Percentiles rank a stretch among this genome's conserved stretches.
These are phyloP conservation scores for Cyclura pinguis DNA, from an alignment of 2,797 vertebrate species.

Conservation along the genomic window DNA sequence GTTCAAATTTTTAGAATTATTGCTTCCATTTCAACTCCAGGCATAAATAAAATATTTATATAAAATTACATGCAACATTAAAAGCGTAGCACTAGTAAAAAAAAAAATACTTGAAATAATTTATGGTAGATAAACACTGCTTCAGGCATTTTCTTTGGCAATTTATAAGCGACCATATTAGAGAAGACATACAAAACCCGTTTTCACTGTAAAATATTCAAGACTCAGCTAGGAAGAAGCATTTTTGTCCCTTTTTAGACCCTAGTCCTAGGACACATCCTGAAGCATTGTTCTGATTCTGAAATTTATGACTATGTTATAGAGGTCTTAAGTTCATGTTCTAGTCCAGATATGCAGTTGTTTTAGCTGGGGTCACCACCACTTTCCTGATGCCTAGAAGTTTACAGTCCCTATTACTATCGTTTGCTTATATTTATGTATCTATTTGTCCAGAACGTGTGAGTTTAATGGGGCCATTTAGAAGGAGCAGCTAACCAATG, in stretches of 20 bases:
- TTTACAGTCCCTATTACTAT: no score
- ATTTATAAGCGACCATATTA: slow-evolving; percentile 70
- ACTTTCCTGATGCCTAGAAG: no score
- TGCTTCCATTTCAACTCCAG: slow-evolving; percentile 62
- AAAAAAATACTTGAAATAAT: slow-evolving; percentile 67
- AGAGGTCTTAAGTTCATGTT: no score
- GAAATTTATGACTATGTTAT: neutral
- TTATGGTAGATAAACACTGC: slow-evolving; percentile 71
- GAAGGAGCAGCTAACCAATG: no score
- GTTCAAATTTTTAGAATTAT: slow-evolving; percentile 69
- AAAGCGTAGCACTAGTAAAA: slow-evolving; percentile 60
- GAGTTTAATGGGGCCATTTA: no score
- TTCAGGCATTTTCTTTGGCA: slow-evolving; percentile 69
- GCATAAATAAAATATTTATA: slow-evolving; percentile 70
- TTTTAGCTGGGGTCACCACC: no score
- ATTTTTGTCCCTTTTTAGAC: neutral
- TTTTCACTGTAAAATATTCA: slow-evolving; percentile 47
- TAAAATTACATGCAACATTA: slow-evolving; percentile 66
- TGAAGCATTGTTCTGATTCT: neutral
- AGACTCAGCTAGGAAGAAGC: slow-evolving; percentile 23
- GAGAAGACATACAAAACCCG: slow-evolving; percentile 62
- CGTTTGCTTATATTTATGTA: no score
- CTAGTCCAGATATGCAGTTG: no score
- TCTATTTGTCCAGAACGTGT: no score
- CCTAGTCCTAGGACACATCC: neutral